Evolutionary conservation across 2,113 vertebrate genomes (phyloP), one percentile per base, ranked within the genome.

Genomic region (Kobus ellipsiprymnus): DNA sequence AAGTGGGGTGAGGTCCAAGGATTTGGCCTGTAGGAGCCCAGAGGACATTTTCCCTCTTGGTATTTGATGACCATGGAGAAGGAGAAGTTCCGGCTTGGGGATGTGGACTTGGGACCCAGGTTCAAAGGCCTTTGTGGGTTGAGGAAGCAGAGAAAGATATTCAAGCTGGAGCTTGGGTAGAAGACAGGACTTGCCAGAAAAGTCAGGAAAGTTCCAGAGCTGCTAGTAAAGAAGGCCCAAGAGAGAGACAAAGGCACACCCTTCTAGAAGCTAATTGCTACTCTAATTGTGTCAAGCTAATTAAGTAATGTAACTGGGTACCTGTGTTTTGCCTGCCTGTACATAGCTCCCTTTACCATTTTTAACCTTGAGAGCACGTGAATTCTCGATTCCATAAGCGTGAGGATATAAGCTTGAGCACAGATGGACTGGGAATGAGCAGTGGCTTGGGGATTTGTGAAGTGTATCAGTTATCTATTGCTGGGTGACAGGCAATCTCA

Each of bases 251-350:
- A 64, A 94, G 83, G 78, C 60, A 64, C 71, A 62, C 71, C 83
- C 59, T 86, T 81, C 92, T 59, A 59, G 90, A 93, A 86, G 83
- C 95, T 95, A 97, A 98, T 94, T 97, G 87, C 74, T 86, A 19
- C 71, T 94, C 86, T 96, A 96, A 98, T 94, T 97, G 78, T 88
- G 88, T 94, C 95, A 93, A 60, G 81, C 96, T 98, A 96, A 96
- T 93, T 98, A 97, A 93, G 82, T 81, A 57, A 64, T 55, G 81
- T 96, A 91, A 80, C 77, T 12, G 60, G 40, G 50, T 85, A 71
- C 85, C 71, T 85, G 54, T 25, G 64, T 71, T 85, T 92, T 55
- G 67, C 59, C 54, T 85, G 60, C 57, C 67, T 46, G 7, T 59
- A 48, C 12, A 0, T n/a, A 52, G 19, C 57, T 85, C 62, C 44